These are phyloP conservation scores for Fragum sueziense DNA, from an alignment of 2,888 invertebrate genomes.

Conservation along the genomic window DNA sequence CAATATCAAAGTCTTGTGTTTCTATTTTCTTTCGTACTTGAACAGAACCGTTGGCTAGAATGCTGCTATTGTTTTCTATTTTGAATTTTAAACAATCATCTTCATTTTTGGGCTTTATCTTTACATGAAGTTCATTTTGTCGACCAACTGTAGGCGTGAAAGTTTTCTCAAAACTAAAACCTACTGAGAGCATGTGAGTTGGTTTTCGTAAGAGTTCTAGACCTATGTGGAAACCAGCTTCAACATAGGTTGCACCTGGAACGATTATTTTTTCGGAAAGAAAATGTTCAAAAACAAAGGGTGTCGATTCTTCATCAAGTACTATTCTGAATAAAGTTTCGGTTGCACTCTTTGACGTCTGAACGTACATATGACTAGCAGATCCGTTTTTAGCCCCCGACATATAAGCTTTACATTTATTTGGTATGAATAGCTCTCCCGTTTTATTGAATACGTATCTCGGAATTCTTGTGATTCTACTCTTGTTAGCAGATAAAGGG, in stretches of 20 bases:
- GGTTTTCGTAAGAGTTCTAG: not conserved
- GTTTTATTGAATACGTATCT: conserved; percentile 62
- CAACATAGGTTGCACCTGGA: conserved; percentile 63
- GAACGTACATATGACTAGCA: conserved; percentile 29
- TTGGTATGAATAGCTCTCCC: conserved; percentile 47
- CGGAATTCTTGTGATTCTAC: conserved; percentile 54
- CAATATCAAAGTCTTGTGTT: conserved; percentile 31
- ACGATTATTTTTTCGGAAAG: conserved; percentile 47
- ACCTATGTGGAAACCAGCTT: conserved; percentile 56
- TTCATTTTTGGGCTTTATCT: not conserved
- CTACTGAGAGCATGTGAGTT: conserved; percentile 13
- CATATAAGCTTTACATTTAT: conserved; percentile 25
- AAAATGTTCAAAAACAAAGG: conserved; percentile 63
- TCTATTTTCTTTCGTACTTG: not conserved
- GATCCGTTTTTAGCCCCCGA: conserved; percentile 27
- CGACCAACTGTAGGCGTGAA: conserved; percentile 36
- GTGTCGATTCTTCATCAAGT: conserved; percentile 45
- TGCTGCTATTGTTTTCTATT: not conserved
- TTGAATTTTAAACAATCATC: not conserved
- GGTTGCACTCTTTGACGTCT: not conserved
- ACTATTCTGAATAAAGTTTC: conserved; percentile 27
- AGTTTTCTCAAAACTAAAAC: conserved; percentile 40
- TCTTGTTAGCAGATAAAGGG: not conserved
- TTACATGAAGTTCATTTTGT: not conserved
- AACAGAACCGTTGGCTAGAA: conserved; percentile 23